Conservation (phyloP, 2,113 vertebrate genomes). For the Rhodinocichla rosea region DNA sequence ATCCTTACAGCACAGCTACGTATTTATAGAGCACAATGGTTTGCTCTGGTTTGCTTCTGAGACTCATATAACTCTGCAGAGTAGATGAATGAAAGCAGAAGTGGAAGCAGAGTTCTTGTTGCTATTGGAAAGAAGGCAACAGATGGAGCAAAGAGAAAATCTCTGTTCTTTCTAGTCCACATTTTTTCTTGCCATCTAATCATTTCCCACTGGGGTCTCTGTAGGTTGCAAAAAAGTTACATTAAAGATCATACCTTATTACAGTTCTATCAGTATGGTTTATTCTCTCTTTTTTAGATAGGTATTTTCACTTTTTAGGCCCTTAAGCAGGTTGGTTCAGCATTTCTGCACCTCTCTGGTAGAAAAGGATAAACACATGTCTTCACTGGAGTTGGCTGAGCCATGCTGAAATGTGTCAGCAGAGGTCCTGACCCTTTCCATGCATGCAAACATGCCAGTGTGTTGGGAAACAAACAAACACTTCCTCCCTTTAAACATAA, state of each 20-base stretch:
- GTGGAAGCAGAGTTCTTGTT: background rate
- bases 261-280: background rate
- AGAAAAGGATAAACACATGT: background rate
- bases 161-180: background rate
- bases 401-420: background rate
- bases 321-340: background rate
- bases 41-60: background rate
- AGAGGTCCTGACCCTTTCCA: background rate
- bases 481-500: background rate
- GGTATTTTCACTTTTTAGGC: rapidly evolving
- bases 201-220: background rate
- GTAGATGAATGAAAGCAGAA: conserved; percentile 12
- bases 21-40: background rate
- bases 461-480: background rate
- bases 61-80: background rate
- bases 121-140: background rate
- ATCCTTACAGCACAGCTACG: background rate
- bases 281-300: background rate
- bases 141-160: conserved; percentile 7
- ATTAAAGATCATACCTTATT: background rate
- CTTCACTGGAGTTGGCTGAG: background rate
- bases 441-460: background rate
- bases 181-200: background rate
- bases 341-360: background rate
- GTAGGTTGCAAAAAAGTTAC: background rate